phyloP scores from a whole-genome alignment of 1,140 invertebrate genomes.

The Liolophura sinensis region DNA sequence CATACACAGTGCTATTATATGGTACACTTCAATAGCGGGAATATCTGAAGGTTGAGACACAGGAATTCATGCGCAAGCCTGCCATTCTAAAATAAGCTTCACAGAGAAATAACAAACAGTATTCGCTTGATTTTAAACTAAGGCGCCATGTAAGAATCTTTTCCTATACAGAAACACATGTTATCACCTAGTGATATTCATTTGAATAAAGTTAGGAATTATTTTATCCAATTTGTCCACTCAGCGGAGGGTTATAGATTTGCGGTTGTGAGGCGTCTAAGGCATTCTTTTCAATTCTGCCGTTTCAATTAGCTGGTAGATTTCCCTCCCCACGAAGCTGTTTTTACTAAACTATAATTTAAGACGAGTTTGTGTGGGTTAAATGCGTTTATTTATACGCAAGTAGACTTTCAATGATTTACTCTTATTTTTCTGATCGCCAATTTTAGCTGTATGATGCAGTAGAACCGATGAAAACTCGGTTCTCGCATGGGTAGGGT shows the following conservation, averaged over 20 bases:
- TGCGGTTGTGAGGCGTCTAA: constrained; percentile 46
- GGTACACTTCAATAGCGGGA: constrained; percentile 57
- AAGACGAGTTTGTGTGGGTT: neutral
- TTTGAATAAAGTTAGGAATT: constrained; percentile 39
- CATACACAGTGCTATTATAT: constrained; percentile 51
- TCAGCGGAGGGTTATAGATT: constrained; percentile 44
- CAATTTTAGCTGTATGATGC: too few species aligned
- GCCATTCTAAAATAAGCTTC: constrained; percentile 13
- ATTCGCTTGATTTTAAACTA: neutral
- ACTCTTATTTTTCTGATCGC: too few species aligned
- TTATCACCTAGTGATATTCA: constrained; percentile 29
- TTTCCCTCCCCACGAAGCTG: constrained; percentile 20
- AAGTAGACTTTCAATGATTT: too few species aligned
- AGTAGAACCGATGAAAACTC: neutral
- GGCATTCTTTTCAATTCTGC: constrained; percentile 54
- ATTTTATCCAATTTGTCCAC: constrained; percentile 44
- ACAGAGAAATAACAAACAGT: neutral
- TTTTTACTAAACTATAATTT: constrained; percentile 2
- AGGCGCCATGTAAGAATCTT: neutral
- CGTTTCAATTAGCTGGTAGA: constrained; percentile 49
- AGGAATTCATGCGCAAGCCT: constrained; percentile 44
- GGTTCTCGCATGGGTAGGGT: constrained; percentile 14
- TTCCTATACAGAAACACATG: constrained; percentile 15
- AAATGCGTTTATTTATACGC: neutral
- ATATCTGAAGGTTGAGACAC: constrained; percentile 42